Percentiles rank a stretch among this genome's conserved stretches.
Conservation (phyloP, 2,113 vertebrate species). For the Turdus rufiventris region DNA sequence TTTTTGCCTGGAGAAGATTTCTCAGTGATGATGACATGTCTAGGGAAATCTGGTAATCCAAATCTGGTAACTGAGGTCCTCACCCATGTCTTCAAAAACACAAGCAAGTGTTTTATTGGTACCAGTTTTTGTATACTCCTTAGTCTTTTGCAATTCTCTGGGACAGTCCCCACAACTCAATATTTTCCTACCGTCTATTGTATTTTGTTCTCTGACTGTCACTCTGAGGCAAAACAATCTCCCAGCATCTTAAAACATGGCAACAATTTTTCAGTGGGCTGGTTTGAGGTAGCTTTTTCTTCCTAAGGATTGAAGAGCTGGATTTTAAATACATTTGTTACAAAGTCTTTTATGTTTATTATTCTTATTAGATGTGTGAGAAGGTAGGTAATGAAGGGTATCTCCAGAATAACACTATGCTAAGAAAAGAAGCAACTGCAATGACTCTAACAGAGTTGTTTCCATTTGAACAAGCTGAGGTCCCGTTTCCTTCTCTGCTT, state of each 20-base stretch:
- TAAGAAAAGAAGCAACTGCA: background rate
- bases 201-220: background rate
- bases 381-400: background rate
- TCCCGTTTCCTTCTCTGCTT: background rate
- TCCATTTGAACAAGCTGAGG: background rate
- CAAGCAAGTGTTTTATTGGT: background rate
- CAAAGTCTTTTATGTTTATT: background rate
- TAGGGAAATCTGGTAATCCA: background rate
- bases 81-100: background rate
- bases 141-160: background rate
- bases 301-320: background rate
- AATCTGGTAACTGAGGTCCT: background rate
- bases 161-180: background rate
- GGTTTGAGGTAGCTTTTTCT: background rate
- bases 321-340: background rate
- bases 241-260: background rate
- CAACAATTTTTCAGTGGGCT: background rate
- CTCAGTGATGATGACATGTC: slow-evolving; percentile 12
- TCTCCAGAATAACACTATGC: background rate
- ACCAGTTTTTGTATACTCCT: background rate
- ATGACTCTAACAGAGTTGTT: background rate
- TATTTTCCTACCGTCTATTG: background rate
- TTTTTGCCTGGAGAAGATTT: background rate
- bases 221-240: background rate
- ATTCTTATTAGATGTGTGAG: background rate